Conservation (phyloP, 2,113 vertebrate species). For the Chrysemys picta region DNA sequence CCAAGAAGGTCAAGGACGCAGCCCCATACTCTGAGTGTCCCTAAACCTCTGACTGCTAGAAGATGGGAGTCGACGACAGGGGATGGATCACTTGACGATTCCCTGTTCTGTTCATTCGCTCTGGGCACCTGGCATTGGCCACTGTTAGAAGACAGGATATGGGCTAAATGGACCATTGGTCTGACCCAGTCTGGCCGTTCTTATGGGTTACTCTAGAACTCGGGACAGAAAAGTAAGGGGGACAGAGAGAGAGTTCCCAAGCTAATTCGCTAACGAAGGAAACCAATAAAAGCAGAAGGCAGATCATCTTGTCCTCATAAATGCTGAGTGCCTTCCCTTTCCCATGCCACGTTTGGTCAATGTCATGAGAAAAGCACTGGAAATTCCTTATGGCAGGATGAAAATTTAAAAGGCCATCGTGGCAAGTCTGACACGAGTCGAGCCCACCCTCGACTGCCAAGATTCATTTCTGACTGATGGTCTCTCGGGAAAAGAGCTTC, state of each 20-base stretch:
- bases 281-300: neutral
- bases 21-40: neutral
- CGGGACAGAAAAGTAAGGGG: neutral
- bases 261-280: neutral
- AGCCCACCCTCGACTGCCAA: neutral
- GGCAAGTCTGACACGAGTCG: neutral
- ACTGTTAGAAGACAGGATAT: neutral
- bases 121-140: neutral
- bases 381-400: neutral
- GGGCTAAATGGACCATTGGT: neutral
- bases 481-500: neutral
- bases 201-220: neutral
- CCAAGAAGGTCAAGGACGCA: neutral
- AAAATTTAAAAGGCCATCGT: neutral
- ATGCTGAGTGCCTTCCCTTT: neutral
- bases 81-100: neutral
- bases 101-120: neutral
- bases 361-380: neutral
- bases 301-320: neutral
- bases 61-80: neutral
- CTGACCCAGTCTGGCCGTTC: neutral
- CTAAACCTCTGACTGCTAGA: neutral
- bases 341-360: neutral
- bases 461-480: rapidly evolving
- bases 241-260: neutral